A percentile compares a stretch with the other conserved stretches of the same genome.
phyloP scores from a whole-genome alignment of 2,797 vertebrate species.

The Hozukius guyotensis region DNA sequence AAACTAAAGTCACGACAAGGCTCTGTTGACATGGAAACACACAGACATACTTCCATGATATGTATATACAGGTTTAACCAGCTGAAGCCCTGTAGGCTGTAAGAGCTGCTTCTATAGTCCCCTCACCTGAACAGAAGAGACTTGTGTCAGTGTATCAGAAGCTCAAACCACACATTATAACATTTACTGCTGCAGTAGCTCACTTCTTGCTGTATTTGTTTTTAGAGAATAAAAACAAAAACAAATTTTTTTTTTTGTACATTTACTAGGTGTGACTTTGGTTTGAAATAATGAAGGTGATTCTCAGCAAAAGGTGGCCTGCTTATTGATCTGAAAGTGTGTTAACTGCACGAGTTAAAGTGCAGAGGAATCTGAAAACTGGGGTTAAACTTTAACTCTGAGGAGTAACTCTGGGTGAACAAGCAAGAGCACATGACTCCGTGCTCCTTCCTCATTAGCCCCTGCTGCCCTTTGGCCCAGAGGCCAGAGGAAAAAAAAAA shows the following conservation, averaged over 20 bases:
- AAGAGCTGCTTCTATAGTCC: not conserved
- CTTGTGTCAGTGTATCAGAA: not conserved
- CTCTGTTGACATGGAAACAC: not conserved
- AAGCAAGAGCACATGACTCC: constrained; percentile 68
- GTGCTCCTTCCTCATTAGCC: constrained; percentile 75
- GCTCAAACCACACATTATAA: not conserved
- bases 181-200: not conserved
- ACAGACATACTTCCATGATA: not conserved
- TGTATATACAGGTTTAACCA: constrained; percentile 8
- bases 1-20: not conserved
- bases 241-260: not conserved
- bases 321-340: constrained; percentile 2
- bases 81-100: not conserved
- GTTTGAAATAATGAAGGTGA: not conserved
- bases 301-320: not conserved
- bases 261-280: not conserved
- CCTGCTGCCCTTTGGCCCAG: constrained; percentile 73
- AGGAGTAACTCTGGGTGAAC: constrained; percentile 52
- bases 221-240: not conserved
- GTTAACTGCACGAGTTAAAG: constrained; percentile 49
- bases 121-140: not conserved
- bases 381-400: constrained; percentile 81
- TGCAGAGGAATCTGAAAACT: constrained; percentile 75
- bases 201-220: not conserved
- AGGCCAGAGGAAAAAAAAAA: constrained; percentile 47